phyloP scores from a whole-genome alignment of 2,797 vertebrate genomes.

The Carduelis carduelis region DNA sequence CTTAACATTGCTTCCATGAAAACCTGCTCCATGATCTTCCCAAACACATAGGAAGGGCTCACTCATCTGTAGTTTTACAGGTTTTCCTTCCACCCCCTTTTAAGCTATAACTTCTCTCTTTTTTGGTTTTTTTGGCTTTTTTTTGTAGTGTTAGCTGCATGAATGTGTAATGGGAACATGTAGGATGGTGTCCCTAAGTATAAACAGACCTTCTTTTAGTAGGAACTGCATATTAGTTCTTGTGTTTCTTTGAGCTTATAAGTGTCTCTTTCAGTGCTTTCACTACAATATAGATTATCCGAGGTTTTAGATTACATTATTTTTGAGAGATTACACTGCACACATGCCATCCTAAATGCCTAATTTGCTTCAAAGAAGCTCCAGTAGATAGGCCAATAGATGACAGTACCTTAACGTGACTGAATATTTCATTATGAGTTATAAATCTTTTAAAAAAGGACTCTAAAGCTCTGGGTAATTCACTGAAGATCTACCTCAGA shows the following conservation, averaged over 20 bases:
- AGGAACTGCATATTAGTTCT: not conserved
- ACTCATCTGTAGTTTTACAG: not conserved
- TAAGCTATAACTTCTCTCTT: not conserved
- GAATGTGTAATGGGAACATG: not conserved
- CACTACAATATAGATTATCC: not conserved
- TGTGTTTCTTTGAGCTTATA: not conserved
- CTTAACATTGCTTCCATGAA: not conserved
- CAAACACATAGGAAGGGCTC: not conserved
- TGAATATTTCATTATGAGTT: not conserved
- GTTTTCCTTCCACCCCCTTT: not conserved
- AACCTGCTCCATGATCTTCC: not conserved
- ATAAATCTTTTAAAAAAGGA: not conserved
- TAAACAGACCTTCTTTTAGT: not conserved
- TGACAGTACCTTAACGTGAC: not conserved
- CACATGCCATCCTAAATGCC: not conserved
- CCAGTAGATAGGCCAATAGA: not conserved
- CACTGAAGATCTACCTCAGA: not conserved
- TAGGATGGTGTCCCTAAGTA: not conserved
- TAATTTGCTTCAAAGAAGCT: not conserved
- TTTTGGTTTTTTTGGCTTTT: not conserved
- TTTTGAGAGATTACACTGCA: not conserved
- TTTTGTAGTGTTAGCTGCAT: not conserved
- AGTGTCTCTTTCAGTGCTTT: not conserved
- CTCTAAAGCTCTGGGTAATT: not conserved
- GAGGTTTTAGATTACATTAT: not conserved